Evolutionary conservation across 2,888 invertebrate genomes (phyloP).

Genomic region (Parnassius apollo): DNA sequence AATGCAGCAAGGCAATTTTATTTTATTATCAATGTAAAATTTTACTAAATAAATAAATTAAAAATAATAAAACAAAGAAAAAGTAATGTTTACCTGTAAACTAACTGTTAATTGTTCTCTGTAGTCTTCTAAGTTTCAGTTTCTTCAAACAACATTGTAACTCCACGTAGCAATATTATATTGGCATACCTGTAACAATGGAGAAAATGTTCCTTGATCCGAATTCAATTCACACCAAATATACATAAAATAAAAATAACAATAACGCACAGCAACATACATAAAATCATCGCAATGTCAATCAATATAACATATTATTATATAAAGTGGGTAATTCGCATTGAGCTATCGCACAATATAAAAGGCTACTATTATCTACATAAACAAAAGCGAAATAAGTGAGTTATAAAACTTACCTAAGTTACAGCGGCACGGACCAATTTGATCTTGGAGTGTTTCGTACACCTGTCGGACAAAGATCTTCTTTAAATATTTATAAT

Average conservation of each 20-base stretch:
- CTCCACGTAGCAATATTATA: not conserved
- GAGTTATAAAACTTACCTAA: slow-evolving; percentile 32
- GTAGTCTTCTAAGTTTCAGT: not conserved
- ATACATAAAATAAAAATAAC: slow-evolving; percentile 13
- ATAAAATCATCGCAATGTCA: slow-evolving; percentile 30
- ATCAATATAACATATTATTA: slow-evolving; percentile 19
- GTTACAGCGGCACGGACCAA: not conserved
- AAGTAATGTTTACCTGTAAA: slow-evolving; percentile 10
- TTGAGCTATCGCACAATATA: slow-evolving; percentile 11
- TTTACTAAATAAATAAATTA: not conserved
- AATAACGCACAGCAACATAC: slow-evolving; percentile 39
- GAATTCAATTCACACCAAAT: slow-evolving; percentile 24
- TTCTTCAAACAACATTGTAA: not conserved
- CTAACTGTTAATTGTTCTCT: not conserved
- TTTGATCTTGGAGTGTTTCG: not conserved
- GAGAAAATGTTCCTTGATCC: slow-evolving; percentile 44
- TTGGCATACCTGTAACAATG: slow-evolving; percentile 39
- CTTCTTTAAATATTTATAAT: not conserved
- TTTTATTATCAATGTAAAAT: too few species aligned
- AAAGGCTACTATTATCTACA: not conserved
- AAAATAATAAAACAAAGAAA: not conserved
- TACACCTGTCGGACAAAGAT: slow-evolving; percentile 31
- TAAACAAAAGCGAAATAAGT: not conserved
- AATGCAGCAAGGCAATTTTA: slow-evolving; percentile 1
- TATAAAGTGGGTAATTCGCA: slow-evolving; percentile 14